Evolutionary conservation across 2,797 vertebrate species (phyloP), one percentile per base, ranked within the genome.

Genomic region (Esox lucius): DNA sequence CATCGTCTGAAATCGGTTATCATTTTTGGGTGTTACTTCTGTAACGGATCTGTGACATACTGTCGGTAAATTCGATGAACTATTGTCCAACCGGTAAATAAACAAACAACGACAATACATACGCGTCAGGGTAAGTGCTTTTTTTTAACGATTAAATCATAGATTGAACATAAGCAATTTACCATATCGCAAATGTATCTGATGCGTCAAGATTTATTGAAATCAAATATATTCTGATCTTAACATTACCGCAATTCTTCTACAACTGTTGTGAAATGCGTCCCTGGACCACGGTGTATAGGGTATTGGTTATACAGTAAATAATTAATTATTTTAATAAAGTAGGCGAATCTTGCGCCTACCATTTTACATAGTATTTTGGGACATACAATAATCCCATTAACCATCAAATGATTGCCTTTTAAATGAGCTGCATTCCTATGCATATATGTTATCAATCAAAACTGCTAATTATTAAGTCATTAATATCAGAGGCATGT

Each of bases 41-140:
- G 75, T 78, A 73, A 70, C 56, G 73, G 70, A 68, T 81, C 69
- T 89, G 76, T 85, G 76, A 85, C 33, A 5, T 48, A 53, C 72
- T 22, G 64, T 39, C 53, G 68, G 16, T 70, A 42, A 53, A 31
- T 75, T 68, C 24, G 70, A n/a, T 51, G 72, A 35, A 15, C 74
- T 68, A 68, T 3, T 31, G 42, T 48, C 31, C 35, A 42, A 80
- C 12, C 75, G 84, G 85, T 75, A 81, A 39, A 62, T 62, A 77
- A 64, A 74, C 83, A 64, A 84, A 79, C 70, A 73, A 80, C 83
- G 75, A 69, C 71, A 83, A 49, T 85, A 68, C 82, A 85, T 75
- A 78, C 78, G 83, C 81, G 78, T 84, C 82, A 51, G 77, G 89
- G 92, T 91, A 70, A 91, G 92, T 88, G 73, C 88, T 84, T 12